Base-by-base conservation (phyloP, 2,888 invertebrate genomes). In the Celastrina argiolus region DNA sequence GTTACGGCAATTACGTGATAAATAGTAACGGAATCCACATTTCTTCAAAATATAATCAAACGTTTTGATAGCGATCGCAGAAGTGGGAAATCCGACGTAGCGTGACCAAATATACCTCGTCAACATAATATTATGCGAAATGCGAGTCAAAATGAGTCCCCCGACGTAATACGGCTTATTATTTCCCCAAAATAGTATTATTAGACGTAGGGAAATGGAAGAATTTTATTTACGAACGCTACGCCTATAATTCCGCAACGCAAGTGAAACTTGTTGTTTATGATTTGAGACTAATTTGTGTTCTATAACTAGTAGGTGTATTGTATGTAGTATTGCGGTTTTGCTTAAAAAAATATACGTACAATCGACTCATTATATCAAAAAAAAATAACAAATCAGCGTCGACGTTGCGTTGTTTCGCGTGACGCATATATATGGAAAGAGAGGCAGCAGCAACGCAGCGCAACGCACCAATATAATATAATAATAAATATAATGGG, bases 51-150 rank as follows among this genome's bases (percentile, higher is more conserved):
- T 67, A 68, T 69, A 72, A 71, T 73, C 73, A 76, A 70, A 71
- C 70, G 73, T 72, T 72, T 73, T 69, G 76, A 74, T 74, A 73
- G 70, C 70, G 73, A 74, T 72, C 69, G 69, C 67, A 67, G 74
- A 73, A 74, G 77, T 73, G 73, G 74, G 72, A 77, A 76, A 75
- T 70, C 70, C 75, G 72, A 72, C 72, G 75, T 81, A 75, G 80
- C 79, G 80, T 80, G 80, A 78, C 80, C 77, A 72, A 79, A 76
- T 76, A 75, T 75, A 77, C 76, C 75, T 76, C 76, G 78, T 77
- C 77, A 78, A 76, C 78, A 74, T 77, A 76, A 80, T 81, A 81
- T 79, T 79, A 81, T 78, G 80, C 78, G 76, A 78, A 82, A 81
- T 80, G 76, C 78, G 78, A 79, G 75, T 77, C 77, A 75, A 79